phyloP scores from a whole-genome alignment of 2,797 vertebrate genomes.

The Hemitrygon akajei region DNA sequence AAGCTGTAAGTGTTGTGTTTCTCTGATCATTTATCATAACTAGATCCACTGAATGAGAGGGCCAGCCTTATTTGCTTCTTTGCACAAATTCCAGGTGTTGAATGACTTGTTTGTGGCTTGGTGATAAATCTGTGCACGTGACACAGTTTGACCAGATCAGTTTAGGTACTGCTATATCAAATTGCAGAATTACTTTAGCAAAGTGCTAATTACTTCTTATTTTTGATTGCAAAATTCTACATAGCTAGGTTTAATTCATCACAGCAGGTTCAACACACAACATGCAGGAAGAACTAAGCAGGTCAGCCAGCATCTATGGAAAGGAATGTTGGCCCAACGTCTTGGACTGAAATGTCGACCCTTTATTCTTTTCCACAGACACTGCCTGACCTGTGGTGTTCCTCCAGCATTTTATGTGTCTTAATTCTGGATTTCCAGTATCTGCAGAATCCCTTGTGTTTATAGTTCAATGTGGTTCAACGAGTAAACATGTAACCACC shows the following conservation, averaged over 20 bases:
- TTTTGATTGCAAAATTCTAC: background rate
- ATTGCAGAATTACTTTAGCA: background rate
- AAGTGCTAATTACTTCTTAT: background rate
- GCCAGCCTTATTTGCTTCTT: background rate
- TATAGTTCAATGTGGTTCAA: background rate
- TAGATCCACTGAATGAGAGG: background rate
- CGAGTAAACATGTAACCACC: background rate
- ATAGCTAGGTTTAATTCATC: background rate
- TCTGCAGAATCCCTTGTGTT: no score
- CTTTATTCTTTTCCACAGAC: no score
- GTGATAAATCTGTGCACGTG: background rate
- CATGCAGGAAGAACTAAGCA: no score
- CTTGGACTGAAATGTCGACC: no score
- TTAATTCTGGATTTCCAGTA: no score
- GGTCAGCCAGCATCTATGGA: no score
- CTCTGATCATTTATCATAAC: background rate
- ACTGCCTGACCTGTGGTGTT: no score
- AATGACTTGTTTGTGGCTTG: background rate
- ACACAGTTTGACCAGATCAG: background rate
- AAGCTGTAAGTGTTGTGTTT: background rate
- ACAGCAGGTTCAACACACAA: background rate
- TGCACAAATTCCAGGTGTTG: background rate
- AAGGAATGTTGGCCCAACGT: no score
- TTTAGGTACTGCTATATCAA: background rate
- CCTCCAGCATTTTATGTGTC: no score